phyloP scores from a whole-genome alignment of 2,113 vertebrate genomes.

The Grammomys surdaster region DNA sequence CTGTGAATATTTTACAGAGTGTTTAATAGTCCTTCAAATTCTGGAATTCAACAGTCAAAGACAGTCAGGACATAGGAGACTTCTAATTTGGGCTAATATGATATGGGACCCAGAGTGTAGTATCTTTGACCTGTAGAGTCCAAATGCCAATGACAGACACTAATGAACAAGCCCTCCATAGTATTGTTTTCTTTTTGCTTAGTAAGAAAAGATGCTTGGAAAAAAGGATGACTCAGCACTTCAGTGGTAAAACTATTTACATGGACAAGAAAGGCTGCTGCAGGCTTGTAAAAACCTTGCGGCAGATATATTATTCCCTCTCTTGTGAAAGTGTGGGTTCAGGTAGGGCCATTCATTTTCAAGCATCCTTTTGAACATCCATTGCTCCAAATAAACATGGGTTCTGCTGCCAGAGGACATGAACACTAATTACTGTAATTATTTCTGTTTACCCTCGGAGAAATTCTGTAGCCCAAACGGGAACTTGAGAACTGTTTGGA shows the following conservation, averaged over 20 bases:
- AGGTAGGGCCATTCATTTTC: slow-evolving; percentile 38
- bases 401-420: slow-evolving; percentile 24
- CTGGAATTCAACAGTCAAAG: slow-evolving; percentile 82
- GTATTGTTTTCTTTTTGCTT: slow-evolving; percentile 72
- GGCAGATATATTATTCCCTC: background rate
- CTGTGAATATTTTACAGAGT: slow-evolving; percentile 81
- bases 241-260: slow-evolving; percentile 68
- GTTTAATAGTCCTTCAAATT: slow-evolving; percentile 88
- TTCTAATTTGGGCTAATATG: slow-evolving; percentile 73
- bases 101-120: background rate
- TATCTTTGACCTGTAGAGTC: slow-evolving; percentile 60
- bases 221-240: slow-evolving; percentile 73
- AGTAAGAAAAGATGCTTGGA: slow-evolving; percentile 69
- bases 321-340: background rate
- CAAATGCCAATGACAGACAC: slow-evolving; percentile 66
- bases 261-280: slow-evolving; percentile 36
- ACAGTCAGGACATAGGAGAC: slow-evolving; percentile 65
- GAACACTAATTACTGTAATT: slow-evolving; percentile 75
- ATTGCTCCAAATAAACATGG: slow-evolving; percentile 17
- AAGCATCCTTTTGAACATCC: slow-evolving; percentile 35
- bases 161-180: slow-evolving; percentile 70
- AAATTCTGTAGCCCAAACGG: slow-evolving; percentile 58
- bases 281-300: slow-evolving; percentile 65
- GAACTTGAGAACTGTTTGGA: slow-evolving; percentile 44
- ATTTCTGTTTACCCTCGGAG: slow-evolving; percentile 63